Conservation (phyloP, 2,888 invertebrate genomes). For the Onthophagus sagittarius region DNA sequence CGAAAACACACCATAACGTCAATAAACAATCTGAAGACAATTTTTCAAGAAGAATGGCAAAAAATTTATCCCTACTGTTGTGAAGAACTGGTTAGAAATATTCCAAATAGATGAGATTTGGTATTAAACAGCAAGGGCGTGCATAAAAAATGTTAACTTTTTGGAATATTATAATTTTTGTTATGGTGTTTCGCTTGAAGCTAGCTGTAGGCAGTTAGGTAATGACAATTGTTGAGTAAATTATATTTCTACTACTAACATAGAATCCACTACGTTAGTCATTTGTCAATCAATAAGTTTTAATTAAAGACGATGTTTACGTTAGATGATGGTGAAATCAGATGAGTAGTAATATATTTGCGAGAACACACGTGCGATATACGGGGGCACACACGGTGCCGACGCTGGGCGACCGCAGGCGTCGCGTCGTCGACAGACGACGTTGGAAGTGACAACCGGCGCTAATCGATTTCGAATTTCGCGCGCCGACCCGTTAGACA, state of each 20-base stretch:
- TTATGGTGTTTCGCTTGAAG: no score
- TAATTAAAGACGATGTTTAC: neutral
- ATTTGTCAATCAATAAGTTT: neutral
- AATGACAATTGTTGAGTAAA: neutral
- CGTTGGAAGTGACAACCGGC: slow-evolving; percentile 40
- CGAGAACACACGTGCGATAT: slow-evolving; percentile 5
- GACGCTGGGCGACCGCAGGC: neutral
- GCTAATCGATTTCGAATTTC: slow-evolving; percentile 37
- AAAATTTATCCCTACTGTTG: no score
- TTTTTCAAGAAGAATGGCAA: no score
- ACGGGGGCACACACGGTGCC: slow-evolving; percentile 4
- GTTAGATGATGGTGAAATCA: neutral
- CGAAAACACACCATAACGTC: no score
- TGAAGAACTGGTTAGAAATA: no score
- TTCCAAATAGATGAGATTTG: no score
- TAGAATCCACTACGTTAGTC: neutral
- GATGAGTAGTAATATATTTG: slow-evolving; percentile 6
- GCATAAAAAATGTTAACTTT: no score
- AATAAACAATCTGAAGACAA: no score
- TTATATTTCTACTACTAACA: slow-evolving; percentile 22
- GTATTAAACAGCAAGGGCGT: no score
- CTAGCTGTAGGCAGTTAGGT: no score
- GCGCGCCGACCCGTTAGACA: slow-evolving; percentile 35
- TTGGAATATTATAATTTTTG: no score
- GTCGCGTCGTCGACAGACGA: neutral